Evolutionary conservation across 2,113 vertebrate genomes (phyloP), one percentile per base, ranked within the genome.

Genomic region (Malaclemys terrapin): DNA sequence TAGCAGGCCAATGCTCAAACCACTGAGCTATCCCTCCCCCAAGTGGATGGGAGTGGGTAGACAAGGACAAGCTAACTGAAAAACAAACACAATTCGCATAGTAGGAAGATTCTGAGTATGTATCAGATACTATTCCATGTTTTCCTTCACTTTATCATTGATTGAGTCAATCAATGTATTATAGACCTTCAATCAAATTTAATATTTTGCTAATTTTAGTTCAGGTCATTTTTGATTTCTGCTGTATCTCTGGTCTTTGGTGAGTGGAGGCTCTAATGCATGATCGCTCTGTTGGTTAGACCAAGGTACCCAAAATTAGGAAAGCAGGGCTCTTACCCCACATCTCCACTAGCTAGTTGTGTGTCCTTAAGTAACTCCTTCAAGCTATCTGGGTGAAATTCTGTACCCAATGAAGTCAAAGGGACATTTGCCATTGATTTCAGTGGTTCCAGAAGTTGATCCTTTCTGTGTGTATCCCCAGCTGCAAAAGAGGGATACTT

Each of bases 81-180:
- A 93, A 91, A 56, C 6, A 85, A 92, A 50, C 2, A 42, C 10
- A 81, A 81, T 50, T 22, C 31, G 82, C 42, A 91, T 27, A 87
- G 31, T 5, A 93, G 24, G 4, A 9, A 45, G 79, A 0, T 81
- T 87, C 22, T 87, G 12, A n/a, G 31, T 0, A 0, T 72, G 2
- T 5, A 75, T 81, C 82, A 87, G 7, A 22, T 93, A 62, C 82
- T 87, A 89, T 50, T 91, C 59, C 54, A 81, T 93, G 1, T 19
- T 89, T 93, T 47, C 90, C 84, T 31, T 87, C 89, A 20, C 50
- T 86, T 19, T 93, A 3, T 84, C 85, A 89, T n/a, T 10, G 1
- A 78, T 62, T 53, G 57, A 83, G 17, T 88, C 49, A 65, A 49
- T 80, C 52, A 57, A 47, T 1, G 1, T 13, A 4, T 52, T 83